Base-by-base conservation (phyloP, 2,113 vertebrate genomes). In the Amblyopsis rosae region DNA sequence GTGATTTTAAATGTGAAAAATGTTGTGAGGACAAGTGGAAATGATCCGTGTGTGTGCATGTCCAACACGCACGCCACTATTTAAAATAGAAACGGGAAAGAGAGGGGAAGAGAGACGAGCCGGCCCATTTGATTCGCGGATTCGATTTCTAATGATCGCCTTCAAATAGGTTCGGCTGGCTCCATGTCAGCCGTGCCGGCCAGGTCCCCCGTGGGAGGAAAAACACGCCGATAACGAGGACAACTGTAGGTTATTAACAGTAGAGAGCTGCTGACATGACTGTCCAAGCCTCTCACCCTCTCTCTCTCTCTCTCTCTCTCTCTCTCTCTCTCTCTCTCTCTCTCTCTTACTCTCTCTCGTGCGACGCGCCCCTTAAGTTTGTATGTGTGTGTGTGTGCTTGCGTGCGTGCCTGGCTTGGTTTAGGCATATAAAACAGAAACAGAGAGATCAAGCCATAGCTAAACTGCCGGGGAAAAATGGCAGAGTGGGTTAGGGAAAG, bases 401-500 rank as follows among this genome's bases (percentile, higher is more conserved):
- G 56, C 65, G 68, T 63, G 61, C 71, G 51, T 67, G 54, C 62
- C 53, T 61, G 65, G 66, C 54, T 69, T 54, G 59, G 49, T 65
- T 56, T 53, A 17, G 55, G 62, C 8, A 15, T 58, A 58, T 16
- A 48, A 55, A 55, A 55, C 53, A 15, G 13, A 11, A 10, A 50
- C 49, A 50, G 10, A 7, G 10, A 12, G 11, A 11, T 50, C 49
- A 50, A 12, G 0, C 13, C 19, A 19, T 1, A 19, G 19, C 19
- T 19, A 12, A 50, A 12, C 0, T 15, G 6, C 6, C 10, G 2
- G 6, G 47, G 41, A 26, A 35, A 76, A 59, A 32, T 8, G 48
- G 7, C 35, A 76, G 62, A 82, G 62, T 69, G 70, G 82, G 74
- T 60, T 64, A 74, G 67, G 76, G 59, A 67, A 59, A 49, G 70